Percentiles rank a stretch among this genome's conserved stretches.
These are phyloP conservation scores for Vanacampus margaritifer DNA, from an alignment of 2,113 vertebrate species.

Conservation along the genomic window DNA sequence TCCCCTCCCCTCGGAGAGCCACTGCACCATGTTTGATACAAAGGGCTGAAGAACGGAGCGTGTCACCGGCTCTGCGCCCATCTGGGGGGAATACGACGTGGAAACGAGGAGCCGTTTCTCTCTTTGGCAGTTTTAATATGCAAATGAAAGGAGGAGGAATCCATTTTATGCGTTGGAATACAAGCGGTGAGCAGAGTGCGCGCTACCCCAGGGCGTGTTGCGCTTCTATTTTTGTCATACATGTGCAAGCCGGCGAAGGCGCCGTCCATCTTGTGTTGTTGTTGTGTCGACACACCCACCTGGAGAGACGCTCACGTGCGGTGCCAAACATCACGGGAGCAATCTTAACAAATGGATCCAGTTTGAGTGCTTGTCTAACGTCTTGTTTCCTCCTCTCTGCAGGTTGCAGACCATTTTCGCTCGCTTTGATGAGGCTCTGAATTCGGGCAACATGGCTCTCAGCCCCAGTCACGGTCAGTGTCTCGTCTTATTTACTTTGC, in stretches of 20 bases:
- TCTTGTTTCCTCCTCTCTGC: constrained; percentile 44
- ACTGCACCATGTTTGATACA: constrained; percentile 74
- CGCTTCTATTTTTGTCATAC: constrained; percentile 3
- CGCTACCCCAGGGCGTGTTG: neutral
- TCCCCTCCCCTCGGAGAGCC: constrained; percentile 37
- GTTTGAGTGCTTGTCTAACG: neutral
- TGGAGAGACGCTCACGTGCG: neutral
- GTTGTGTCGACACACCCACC: constrained; percentile 8
- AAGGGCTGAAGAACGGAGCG: constrained; percentile 59
- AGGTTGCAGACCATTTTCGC: constrained; percentile 89
- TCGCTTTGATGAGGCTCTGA: constrained; percentile 94
- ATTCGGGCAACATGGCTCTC: constrained; percentile 89
- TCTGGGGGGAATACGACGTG: constrained; percentile 24
- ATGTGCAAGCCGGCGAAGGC: neutral
- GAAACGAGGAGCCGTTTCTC: constrained; percentile 14
- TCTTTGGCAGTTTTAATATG: constrained; percentile 31
- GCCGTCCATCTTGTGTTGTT: neutral
- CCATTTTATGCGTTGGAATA: neutral
- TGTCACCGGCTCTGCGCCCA: constrained; percentile 58
- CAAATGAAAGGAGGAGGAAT: constrained; percentile 30
- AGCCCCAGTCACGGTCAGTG: constrained; percentile 85
- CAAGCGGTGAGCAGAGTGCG: neutral
- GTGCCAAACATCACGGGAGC: neutral
- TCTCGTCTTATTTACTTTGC: constrained; percentile 21
- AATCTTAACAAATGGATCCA: neutral